phyloP scores from a whole-genome alignment of 2,797 vertebrate genomes.

The Rhyacichthys aspro region DNA sequence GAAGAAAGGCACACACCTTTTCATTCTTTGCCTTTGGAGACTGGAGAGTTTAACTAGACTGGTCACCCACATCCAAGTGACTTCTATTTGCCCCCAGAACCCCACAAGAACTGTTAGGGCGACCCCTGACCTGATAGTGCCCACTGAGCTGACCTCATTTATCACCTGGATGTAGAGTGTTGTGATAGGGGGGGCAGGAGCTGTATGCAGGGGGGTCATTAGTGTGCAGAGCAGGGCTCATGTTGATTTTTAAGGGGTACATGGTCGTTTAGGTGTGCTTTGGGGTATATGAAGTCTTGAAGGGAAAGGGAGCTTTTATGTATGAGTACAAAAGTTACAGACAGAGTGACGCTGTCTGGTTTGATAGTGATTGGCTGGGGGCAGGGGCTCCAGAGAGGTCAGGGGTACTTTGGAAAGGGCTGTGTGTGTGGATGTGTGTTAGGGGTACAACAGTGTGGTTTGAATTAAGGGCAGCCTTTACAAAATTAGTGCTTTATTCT shows the following conservation, averaged over 20 bases:
- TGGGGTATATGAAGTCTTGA: slow-evolving; percentile 29
- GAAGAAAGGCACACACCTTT: neutral
- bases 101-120: slow-evolving; percentile 50
- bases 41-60: slow-evolving; percentile 10
- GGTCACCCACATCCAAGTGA: slow-evolving; percentile 37
- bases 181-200: slow-evolving; percentile 48
- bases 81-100: slow-evolving; percentile 51
- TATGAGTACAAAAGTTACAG: slow-evolving; percentile 62
- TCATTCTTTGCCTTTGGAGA: neutral
- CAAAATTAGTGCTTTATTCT: neutral
- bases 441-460: slow-evolving; percentile 40
- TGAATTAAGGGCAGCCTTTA: slow-evolving; percentile 58
- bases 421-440: neutral
- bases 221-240: slow-evolving; percentile 36
- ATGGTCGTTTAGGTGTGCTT: slow-evolving; percentile 10
- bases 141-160: slow-evolving; percentile 69
- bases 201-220: slow-evolving; percentile 43
- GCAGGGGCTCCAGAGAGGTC: slow-evolving; percentile 54
- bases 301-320: slow-evolving; percentile 61
- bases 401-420: slow-evolving; percentile 41
- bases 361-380: slow-evolving; percentile 62
- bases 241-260: slow-evolving; percentile 41
- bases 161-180: slow-evolving; percentile 71
- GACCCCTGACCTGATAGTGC: slow-evolving; percentile 56
- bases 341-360: slow-evolving; percentile 68